phyloP scores from a whole-genome alignment of 2,113 vertebrate species.

The Microcebus murinus region DNA sequence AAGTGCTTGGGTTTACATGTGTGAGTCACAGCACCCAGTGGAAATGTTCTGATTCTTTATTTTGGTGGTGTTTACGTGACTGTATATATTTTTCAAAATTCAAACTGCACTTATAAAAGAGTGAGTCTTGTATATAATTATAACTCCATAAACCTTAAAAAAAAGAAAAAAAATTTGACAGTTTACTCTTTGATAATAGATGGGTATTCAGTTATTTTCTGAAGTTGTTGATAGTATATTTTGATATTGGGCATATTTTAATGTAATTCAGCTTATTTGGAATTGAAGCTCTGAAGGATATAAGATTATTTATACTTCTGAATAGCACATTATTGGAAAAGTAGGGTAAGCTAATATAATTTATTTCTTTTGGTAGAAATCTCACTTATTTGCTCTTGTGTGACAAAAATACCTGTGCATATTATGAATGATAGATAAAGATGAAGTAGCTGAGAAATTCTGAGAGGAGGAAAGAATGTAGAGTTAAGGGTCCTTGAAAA shows the following conservation, averaged over 20 bases:
- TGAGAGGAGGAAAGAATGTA: conserved; percentile 27
- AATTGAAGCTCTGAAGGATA: conserved; percentile 35
- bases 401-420: conserved; percentile 43
- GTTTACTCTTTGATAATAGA: conserved; percentile 2
- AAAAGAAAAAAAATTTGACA: not conserved
- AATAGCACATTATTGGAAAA: conserved; percentile 56
- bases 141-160: conserved; percentile 35
- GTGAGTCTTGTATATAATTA: conserved; percentile 5
- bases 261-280: conserved; percentile 57
- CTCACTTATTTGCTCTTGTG: conserved; percentile 53
- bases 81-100: conserved; percentile 12
- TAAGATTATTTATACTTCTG: conserved; percentile 46
- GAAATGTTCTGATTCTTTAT: conserved; percentile 45
- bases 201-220: conserved; percentile 46
- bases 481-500: conserved; percentile 73
- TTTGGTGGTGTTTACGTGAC: not conserved
- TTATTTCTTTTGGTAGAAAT: conserved; percentile 59
- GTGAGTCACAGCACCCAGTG: not conserved
- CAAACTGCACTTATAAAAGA: conserved; percentile 7
- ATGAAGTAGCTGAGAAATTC: conserved; percentile 60
- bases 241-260: conserved; percentile 52
- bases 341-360: conserved; percentile 31
- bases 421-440: conserved; percentile 55
- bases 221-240: conserved; percentile 40
- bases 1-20: too few relatives aligned